Conservation (phyloP, 1,140 invertebrate species). For the Platorchestia sp. region DNA sequence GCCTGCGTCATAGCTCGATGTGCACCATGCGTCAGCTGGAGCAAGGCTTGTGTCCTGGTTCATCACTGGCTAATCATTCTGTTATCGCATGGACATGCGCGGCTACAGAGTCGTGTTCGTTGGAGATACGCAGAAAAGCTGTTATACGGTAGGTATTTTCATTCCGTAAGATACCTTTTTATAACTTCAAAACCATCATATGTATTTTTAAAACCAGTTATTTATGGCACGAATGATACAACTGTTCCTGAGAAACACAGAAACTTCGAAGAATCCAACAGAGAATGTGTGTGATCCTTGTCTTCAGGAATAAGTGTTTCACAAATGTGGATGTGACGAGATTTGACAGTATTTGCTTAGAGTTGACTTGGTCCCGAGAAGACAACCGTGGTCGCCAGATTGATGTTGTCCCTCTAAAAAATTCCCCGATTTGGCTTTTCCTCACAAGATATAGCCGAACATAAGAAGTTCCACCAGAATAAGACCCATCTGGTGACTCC, state of each 20-base stretch:
- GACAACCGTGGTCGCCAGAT: no score
- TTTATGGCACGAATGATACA: not conserved
- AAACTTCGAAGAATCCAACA: not conserved
- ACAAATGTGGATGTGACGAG: no score
- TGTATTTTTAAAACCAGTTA: not conserved
- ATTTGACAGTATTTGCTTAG: no score
- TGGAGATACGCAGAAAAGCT: not conserved
- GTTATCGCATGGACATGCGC: not conserved
- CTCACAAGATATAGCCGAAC: no score
- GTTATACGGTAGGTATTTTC: not conserved
- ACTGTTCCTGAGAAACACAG: not conserved
- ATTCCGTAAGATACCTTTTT: not conserved
- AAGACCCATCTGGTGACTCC: no score
- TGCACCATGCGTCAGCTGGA: not conserved
- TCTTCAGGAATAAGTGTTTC: no score
- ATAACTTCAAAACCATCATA: not conserved
- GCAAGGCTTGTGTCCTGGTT: not conserved
- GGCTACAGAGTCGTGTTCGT: not conserved
- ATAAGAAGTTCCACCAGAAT: no score
- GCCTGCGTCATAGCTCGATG: not conserved
- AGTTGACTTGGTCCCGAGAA: no score
- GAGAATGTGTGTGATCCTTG: no score
- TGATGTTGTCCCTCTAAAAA: no score
- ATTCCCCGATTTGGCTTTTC: no score
- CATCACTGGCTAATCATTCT: not conserved